Percentiles rank a stretch among this genome's conserved stretches.
Conservation (phyloP, 2,888 invertebrate genomes). For the Drosophila tanythrix region DNA sequence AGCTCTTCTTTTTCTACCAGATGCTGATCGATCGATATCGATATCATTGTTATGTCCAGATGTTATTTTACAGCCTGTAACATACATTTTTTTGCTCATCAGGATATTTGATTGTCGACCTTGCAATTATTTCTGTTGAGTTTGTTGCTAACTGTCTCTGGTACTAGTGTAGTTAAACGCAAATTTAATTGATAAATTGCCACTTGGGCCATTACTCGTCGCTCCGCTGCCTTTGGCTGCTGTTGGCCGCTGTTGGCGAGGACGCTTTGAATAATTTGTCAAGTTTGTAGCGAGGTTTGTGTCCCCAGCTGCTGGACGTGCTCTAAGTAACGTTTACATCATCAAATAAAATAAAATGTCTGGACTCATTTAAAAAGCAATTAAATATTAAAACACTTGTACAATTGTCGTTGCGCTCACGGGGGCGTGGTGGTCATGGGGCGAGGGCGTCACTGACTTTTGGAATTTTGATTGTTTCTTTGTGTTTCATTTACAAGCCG, state of each 20-base stretch:
- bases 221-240: constrained; percentile 31
- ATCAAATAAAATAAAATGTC: constrained; percentile 79
- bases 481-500: constrained; percentile 67
- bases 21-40: neutral
- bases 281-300: constrained; percentile 52
- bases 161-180: constrained; percentile 71
- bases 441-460: constrained; percentile 57
- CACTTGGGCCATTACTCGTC: constrained; percentile 78
- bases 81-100: neutral
- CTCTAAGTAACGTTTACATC: constrained; percentile 77
- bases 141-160: constrained; percentile 51
- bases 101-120: constrained; percentile 16
- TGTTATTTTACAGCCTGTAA: neutral
- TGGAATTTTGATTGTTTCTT: constrained; percentile 79
- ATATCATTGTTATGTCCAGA: neutral
- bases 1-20: neutral
- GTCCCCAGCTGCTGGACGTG: constrained; percentile 46
- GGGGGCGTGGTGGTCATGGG: too few species aligned
- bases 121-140: constrained; percentile 5
- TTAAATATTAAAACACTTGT: constrained; percentile 81
- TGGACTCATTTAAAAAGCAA: constrained; percentile 80
- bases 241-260: constrained; percentile 30
- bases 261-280: constrained; percentile 77
- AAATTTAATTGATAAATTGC: constrained; percentile 82
- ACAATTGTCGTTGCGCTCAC: constrained; percentile 50